Percentiles rank a stretch among this genome's conserved stretches.
phyloP scores from a whole-genome alignment of 2,113 vertebrate genomes.

The Cebus imitator region DNA sequence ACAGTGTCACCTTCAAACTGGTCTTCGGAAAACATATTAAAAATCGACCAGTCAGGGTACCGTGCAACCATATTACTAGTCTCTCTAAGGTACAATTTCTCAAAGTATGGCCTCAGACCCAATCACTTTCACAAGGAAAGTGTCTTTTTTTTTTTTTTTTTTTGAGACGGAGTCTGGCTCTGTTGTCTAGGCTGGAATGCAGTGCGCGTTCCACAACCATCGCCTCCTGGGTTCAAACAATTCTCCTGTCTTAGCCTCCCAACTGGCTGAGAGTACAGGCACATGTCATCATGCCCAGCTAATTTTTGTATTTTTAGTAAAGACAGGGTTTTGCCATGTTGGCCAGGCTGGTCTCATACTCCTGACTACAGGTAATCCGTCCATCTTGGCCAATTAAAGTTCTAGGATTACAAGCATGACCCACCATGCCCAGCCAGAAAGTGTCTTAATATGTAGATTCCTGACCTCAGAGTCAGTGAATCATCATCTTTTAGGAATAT shows the following conservation, averaged over 20 bases:
- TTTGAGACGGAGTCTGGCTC: background rate
- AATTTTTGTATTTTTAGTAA: background rate
- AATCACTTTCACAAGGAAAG: background rate
- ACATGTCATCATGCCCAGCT: too few relatives aligned
- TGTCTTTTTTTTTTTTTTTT: background rate
- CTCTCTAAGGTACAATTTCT: background rate
- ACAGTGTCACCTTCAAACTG: background rate
- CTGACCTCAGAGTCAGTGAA: background rate
- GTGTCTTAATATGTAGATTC: background rate
- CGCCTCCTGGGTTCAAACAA: background rate
- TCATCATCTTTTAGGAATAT: background rate
- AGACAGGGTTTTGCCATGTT: background rate
- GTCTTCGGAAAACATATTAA: conserved; percentile 17
- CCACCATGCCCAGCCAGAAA: background rate
- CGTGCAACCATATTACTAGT: background rate
- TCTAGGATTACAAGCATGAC: background rate
- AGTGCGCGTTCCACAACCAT: too few relatives aligned
- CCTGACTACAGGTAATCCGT: background rate
- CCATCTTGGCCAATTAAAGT: background rate
- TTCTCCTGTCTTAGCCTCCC: too few relatives aligned
- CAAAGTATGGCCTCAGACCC: background rate
- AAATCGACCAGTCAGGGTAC: background rate
- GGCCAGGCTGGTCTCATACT: background rate
- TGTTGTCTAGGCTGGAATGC: too few relatives aligned
- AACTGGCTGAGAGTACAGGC: too few relatives aligned